Conservation (phyloP, 2,888 invertebrate genomes). For the Pediacus dermestoides region DNA sequence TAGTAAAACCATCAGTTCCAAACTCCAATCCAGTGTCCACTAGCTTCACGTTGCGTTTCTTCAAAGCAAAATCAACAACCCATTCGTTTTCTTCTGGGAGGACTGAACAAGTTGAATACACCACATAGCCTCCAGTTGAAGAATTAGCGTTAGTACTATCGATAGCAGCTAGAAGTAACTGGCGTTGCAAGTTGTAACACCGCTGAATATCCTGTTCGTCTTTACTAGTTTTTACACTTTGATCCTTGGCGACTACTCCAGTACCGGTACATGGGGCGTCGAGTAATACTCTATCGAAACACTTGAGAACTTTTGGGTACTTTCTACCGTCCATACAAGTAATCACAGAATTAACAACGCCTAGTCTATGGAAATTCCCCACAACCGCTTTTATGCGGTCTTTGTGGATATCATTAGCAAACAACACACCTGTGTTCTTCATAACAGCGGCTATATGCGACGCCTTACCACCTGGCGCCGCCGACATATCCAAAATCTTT, state of each 20-base stretch:
- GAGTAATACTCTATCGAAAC: slow-evolving; percentile 91
- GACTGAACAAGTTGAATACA: slow-evolving; percentile 98
- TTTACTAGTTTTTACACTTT: slow-evolving; percentile 90
- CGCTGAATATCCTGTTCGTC: slow-evolving; percentile 86
- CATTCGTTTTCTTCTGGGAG: slow-evolving; percentile 98
- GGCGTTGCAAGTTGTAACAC: slow-evolving; percentile 88
- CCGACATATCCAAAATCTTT: slow-evolving; percentile 91
- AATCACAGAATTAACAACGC: slow-evolving; percentile 89
- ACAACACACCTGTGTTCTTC: slow-evolving; percentile 95
- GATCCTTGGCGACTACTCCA: slow-evolving; percentile 97
- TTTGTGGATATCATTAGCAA: slow-evolving; percentile 92
- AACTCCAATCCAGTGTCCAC: slow-evolving; percentile 93
- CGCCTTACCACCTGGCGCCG: slow-evolving; percentile 98
- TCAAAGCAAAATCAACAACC: slow-evolving; percentile 93
- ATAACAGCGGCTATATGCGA: slow-evolving; percentile 96
- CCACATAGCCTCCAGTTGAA: slow-evolving; percentile 87
- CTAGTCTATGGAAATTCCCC: slow-evolving; percentile 94
- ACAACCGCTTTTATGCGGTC: slow-evolving; percentile 88
- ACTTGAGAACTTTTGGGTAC: slow-evolving; percentile 74
- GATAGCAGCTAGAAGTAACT: slow-evolving; percentile 91
- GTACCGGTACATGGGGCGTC: slow-evolving; percentile 99
- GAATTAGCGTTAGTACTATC: slow-evolving; percentile 94
- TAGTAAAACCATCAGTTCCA: slow-evolving; percentile 91
- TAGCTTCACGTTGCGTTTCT: slow-evolving; percentile 88
- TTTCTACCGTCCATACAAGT: slow-evolving; percentile 87